Evolutionary conservation across 2,113 vertebrate genomes (phyloP).

Genomic region (Amblyopsis rosae): DNA sequence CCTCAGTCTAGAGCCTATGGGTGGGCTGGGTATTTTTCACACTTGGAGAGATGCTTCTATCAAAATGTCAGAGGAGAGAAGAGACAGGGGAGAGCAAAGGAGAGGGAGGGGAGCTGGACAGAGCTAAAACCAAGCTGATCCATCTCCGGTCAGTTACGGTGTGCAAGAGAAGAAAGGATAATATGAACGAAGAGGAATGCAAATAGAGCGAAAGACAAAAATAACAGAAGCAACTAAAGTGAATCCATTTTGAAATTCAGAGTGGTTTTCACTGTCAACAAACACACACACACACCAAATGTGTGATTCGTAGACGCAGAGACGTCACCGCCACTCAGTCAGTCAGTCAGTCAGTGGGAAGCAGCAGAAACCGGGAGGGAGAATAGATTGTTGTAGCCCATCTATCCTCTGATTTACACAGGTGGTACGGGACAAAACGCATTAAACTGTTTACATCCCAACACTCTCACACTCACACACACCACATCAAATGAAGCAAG

Average conservation of each 20-base stretch:
- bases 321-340: slow-evolving; percentile 14
- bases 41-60: slow-evolving; percentile 69
- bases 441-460: slow-evolving; percentile 56
- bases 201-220: slow-evolving; percentile 17
- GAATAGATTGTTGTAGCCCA: slow-evolving; percentile 58
- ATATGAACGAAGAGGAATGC: slow-evolving; percentile 2
- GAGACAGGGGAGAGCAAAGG: slow-evolving; percentile 11
- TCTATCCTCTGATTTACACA: slow-evolving; percentile 68
- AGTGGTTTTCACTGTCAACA: slow-evolving; percentile 47
- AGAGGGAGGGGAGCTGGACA: slow-evolving; percentile 17
- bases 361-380: slow-evolving; percentile 40
- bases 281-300: slow-evolving; percentile 29
- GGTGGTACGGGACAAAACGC: slow-evolving; percentile 56
- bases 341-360: neutral
- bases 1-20: slow-evolving; percentile 48
- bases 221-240: slow-evolving; percentile 22
- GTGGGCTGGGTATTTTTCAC: slow-evolving; percentile 54
- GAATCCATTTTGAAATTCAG: slow-evolving; percentile 45
- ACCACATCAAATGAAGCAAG: slow-evolving; percentile 29
- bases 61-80: slow-evolving; percentile 56
- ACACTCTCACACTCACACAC: slow-evolving; percentile 11
- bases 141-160: neutral
- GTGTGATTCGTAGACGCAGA: slow-evolving; percentile 48
- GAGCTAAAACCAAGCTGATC: slow-evolving; percentile 16
- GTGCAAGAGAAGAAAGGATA: slow-evolving; percentile 5